These are phyloP conservation scores for Typhlichthys subterraneus DNA, from an alignment of 2,797 vertebrate species.

Conservation along the genomic window DNA sequence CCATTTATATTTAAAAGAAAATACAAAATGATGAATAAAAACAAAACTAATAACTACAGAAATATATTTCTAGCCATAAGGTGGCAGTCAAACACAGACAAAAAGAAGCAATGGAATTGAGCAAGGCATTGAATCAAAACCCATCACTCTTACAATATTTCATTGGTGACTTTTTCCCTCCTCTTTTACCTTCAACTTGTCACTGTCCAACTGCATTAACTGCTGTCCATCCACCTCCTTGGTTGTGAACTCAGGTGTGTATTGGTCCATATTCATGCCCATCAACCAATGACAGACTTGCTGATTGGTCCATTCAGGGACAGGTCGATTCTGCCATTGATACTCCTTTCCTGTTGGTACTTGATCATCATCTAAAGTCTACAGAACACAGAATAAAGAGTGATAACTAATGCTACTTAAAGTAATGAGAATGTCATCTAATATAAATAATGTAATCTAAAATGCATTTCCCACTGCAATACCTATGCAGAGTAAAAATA, in stretches of 20 bases:
- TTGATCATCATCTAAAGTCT: slow-evolving; percentile 86
- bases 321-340: slow-evolving; percentile 87
- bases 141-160: no score
- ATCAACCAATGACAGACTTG: slow-evolving; percentile 90
- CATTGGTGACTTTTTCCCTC: no score
- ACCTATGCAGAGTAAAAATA: no score
- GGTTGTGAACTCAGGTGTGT: slow-evolving; percentile 83
- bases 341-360: slow-evolving; percentile 82
- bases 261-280: slow-evolving; percentile 92
- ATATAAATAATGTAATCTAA: no score
- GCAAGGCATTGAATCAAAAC: not conserved
- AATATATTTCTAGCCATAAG: slow-evolving; percentile 46
- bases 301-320: slow-evolving; percentile 87
- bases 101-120: not conserved
- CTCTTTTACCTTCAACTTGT: slow-evolving; percentile 83
- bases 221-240: slow-evolving; percentile 85
- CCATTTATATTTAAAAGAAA: not conserved
- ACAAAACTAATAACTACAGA: no score
- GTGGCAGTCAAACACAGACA: slow-evolving; percentile 48
- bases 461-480: no score
- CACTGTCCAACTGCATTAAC: slow-evolving; percentile 85
- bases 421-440: no score
- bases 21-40: not conserved
- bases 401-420: not conserved
- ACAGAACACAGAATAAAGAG: slow-evolving; percentile 38